phyloP scores from a whole-genome alignment of 2,113 vertebrate species.

The Buteo buteo region DNA sequence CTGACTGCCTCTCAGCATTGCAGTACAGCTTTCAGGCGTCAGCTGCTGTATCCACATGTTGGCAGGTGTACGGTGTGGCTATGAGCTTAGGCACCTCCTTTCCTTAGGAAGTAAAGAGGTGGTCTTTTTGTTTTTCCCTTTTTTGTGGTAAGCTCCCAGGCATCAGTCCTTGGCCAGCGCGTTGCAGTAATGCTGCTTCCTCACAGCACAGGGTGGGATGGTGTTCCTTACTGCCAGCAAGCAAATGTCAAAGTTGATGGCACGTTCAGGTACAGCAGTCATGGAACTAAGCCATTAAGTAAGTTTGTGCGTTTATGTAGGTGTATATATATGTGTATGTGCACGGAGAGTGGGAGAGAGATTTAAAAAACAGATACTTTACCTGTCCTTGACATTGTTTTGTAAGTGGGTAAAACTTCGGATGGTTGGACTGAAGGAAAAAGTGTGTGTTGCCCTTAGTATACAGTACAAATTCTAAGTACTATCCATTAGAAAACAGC shows the following conservation, averaged over 20 bases:
- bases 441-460: not conserved
- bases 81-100: not conserved
- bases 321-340: not conserved
- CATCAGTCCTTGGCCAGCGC: accelerated
- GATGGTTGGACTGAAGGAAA: not conserved
- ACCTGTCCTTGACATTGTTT: too few species aligned
- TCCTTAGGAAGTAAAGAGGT: not conserved
- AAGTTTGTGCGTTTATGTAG: not conserved
- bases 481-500: not conserved
- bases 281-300: not conserved
- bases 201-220: accelerated
- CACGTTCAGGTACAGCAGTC: not conserved
- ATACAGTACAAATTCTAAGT: too few species aligned
- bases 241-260: not conserved
- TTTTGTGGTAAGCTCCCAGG: not conserved
- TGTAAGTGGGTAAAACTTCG: not conserved
- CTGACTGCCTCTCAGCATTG: not conserved
- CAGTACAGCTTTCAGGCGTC: not conserved
- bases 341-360: not conserved
- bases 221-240: not conserved
- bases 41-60: not conserved
- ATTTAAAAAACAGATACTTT: not conserved
- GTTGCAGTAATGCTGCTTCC: not conserved
- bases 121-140: not conserved
- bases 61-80: not conserved